Base-by-base conservation (phyloP, 1,140 invertebrate species). In the Drosophila mojavensis region DNA sequence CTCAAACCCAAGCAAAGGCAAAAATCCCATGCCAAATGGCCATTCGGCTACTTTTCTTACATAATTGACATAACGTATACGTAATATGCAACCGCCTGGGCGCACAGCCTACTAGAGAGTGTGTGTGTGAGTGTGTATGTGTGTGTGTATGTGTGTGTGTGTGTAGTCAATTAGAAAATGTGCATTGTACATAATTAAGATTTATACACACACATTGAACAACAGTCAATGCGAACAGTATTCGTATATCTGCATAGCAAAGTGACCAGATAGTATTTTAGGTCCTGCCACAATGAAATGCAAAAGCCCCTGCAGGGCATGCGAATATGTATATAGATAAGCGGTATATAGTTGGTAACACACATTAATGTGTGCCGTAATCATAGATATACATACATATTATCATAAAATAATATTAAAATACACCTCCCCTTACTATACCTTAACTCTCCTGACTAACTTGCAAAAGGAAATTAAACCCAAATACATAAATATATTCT, bases 141-240 rank as follows among this genome's bases (percentile, higher is more conserved):
- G 36, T 10, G 24, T 43, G 63, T 56, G 33, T 15, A 26, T n/a
- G 56, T 41, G 39, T 26, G 41, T 66, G 55, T 71, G 73, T 64
- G 67, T 75, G 82, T 73, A 86, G 82, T 86, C 82, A 86, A 86
- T 86, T 86, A 86, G 82, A 86, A 86, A 86, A 86, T 86, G 79
- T 86, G 82, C 83, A 86, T 88, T 82, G 79, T 79, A 88, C 82
- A 86, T 86, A 86, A 86, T 86, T 86, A 86, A 86, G 82, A 86
- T 86, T 86, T 86, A 86, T 82, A n/a, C n/a, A 88, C 69, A 76
- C 71, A 82, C 75, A 53, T 56, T 65, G 66, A 48, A 84, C 70
- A 82, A 75, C 79, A 88, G 79, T 82, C 83, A 82, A 88, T 86
- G 76, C 79, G 68, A 63, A 79, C 78, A 68, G 64, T 63, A 68